These are phyloP conservation scores for Otis tarda DNA, from an alignment of 2,113 vertebrate genomes.

Conservation along the genomic window DNA sequence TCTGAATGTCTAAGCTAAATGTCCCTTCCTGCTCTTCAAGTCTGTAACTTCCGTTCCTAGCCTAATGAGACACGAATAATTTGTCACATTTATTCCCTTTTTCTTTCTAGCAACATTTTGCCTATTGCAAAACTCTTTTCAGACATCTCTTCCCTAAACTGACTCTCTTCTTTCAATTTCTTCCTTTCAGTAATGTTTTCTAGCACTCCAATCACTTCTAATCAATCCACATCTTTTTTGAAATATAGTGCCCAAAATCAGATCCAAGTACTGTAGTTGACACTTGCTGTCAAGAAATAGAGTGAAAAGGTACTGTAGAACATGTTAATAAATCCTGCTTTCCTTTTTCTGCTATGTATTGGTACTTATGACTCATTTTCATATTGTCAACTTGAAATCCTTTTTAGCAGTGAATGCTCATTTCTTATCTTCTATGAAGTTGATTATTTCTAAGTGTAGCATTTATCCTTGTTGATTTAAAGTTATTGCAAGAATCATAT, in stretches of 20 bases:
- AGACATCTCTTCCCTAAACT: not conserved
- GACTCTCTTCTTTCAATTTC: not conserved
- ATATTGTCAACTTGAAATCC: not conserved
- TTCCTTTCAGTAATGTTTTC: not conserved
- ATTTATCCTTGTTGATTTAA: not conserved
- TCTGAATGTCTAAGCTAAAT: not conserved
- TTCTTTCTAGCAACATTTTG: conserved; percentile 19
- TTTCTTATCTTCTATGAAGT: not conserved
- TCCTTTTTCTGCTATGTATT: not conserved
- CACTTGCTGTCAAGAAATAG: not conserved
- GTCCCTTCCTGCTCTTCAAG: not conserved
- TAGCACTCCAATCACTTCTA: not conserved
- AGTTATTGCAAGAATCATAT: not conserved
- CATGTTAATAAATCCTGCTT: not conserved
- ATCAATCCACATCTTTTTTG: not conserved
- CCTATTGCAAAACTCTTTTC: not conserved
- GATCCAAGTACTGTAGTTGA: not conserved
- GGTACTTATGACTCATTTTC: not conserved
- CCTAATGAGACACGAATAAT: not conserved
- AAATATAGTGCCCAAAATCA: not conserved
- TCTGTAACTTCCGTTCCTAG: not conserved
- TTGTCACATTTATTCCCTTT: not conserved
- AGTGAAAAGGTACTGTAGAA: not conserved
- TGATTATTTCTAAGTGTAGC: not conserved
- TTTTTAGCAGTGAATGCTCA: not conserved